phyloP scores from a whole-genome alignment of 2,888 invertebrate species.

The Entomobrya proxima region DNA sequence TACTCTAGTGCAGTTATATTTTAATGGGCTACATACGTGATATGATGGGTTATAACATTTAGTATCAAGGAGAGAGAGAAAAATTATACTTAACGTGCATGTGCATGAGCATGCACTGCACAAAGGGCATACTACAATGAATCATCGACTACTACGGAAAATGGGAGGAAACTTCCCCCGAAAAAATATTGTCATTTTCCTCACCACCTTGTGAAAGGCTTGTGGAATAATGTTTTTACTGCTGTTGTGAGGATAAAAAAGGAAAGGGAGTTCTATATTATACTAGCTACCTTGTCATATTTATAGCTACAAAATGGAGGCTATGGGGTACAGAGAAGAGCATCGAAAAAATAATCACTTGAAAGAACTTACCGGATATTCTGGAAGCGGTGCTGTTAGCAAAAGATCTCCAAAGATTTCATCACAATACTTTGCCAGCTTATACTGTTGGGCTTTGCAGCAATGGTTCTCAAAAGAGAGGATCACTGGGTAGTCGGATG shows the following conservation, averaged over 20 bases:
- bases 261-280: background rate
- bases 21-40: background rate
- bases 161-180: conserved; percentile 4
- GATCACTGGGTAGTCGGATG: conserved; percentile 97
- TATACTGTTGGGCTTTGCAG: conserved; percentile 97
- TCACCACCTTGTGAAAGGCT: background rate
- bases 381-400: conserved; percentile 90
- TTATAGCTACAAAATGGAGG: background rate
- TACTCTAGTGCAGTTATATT: background rate
- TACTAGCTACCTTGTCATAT: background rate
- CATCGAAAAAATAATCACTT: conserved; percentile 37
- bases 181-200: background rate
- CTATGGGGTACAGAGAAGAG: background rate
- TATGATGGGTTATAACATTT: background rate
- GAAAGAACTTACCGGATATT: conserved; percentile 84
- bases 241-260: background rate
- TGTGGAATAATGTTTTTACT: background rate
- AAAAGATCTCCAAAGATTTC: conserved; percentile 96
- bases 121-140: background rate
- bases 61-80: background rate
- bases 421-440: conserved; percentile 99
- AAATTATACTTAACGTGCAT: conserved; percentile 1
- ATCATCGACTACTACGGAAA: background rate
- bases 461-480: conserved; percentile 99
- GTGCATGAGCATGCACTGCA: background rate